Conservation (phyloP, 2,113 vertebrate genomes). For the Apaloderma vittatum region DNA sequence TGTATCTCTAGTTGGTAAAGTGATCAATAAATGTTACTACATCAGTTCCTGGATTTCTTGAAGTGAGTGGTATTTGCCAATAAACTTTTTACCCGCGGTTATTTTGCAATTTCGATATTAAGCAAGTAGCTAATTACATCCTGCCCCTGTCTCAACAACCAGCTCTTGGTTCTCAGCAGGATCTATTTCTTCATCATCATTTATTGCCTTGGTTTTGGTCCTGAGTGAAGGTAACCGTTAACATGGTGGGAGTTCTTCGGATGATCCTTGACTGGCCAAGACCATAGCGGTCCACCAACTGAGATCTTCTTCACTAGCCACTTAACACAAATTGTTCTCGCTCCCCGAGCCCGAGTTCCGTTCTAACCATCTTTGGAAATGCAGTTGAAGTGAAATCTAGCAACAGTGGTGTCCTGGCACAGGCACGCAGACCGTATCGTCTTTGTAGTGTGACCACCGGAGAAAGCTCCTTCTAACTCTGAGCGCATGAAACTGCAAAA, state of each 20-base stretch:
- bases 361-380: background rate
- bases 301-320: background rate
- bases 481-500: background rate
- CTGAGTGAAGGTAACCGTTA: background rate
- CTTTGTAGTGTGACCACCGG: background rate
- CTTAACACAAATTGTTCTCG: background rate
- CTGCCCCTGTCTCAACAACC: background rate
- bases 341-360: background rate
- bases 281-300: background rate
- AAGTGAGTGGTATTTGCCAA: background rate
- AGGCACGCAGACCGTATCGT: too few species aligned
- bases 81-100: background rate
- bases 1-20: conserved; percentile 73
- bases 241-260: background rate
- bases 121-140: background rate
- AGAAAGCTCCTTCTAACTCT: background rate
- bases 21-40: conserved; percentile 80
- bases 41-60: background rate
- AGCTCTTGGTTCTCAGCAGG: background rate
- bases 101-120: background rate
- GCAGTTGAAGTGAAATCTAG: background rate
- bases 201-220: background rate
- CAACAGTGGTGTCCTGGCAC: too few species aligned
- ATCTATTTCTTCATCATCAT: background rate
- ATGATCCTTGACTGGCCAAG: background rate